Base-by-base conservation (phyloP, 1,140 invertebrate species). In the Pectinophora gossypiella region DNA sequence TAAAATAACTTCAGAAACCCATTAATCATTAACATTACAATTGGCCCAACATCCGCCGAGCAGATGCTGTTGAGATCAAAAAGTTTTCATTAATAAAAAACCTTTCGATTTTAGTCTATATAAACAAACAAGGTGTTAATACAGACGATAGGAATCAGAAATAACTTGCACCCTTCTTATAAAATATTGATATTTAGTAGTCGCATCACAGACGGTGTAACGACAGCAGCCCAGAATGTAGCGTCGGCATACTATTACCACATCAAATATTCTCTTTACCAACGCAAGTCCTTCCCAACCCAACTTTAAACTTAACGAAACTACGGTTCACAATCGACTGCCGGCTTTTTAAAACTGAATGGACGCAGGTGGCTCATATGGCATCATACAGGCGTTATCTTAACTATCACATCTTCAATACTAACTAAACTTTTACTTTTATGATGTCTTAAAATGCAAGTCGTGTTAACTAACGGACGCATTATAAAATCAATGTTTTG, bases 101-200 rank as follows among this genome's bases (percentile, higher is more conserved):
- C 61, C 58, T 58, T 64, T 59, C 57, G 49, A 63, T 56, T 67
- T 45, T 65, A 15, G n/a, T 12, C 13, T 72, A 51, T 58, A 70
- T 75, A 76, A 74, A 80, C 66, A 80, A 82, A 84, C 79, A 85
- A 86, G 80, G 83, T 77, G 83, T 84, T 84, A 78, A 83, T 76
- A 63, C 58, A 44, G 42, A 54, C 49, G 80, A 84, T 83, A 78
- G 65, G 55, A 45, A 83, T 81, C 74, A 42, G 72, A 58, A 70
- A 74, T 68, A 80, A 61, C 62, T 76, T 63, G 53, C 71, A 68
- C 54, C 74, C 63, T 64, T 57, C 69, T 69, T 74, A 76, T 84
- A 81, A 86, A 84, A 86, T 86, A 84, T 86, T 84, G 77, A 81
- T 84, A 78, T 79, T 81, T 82, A 77, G 76, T 77, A 77, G 73